phyloP scores from a whole-genome alignment of 1,140 invertebrate species.

The Megalonaias nervosa region DNA sequence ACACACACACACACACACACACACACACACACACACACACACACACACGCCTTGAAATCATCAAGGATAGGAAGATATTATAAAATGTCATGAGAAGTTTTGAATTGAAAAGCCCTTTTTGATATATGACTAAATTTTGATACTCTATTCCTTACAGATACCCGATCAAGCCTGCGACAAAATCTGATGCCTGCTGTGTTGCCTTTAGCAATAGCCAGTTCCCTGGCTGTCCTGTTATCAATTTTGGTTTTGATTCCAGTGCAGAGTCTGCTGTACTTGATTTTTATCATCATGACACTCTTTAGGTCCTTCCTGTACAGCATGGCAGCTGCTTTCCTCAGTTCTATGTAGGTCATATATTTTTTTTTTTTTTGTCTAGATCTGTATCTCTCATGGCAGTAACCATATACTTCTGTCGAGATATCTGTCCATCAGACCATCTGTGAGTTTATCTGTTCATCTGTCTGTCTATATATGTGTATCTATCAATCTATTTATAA shows the following conservation, averaged over 20 bases:
- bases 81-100: not conserved
- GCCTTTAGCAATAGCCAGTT: constrained; percentile 40
- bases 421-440: too few species aligned
- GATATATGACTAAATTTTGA: not conserved
- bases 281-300: constrained; percentile 45
- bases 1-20: not conserved
- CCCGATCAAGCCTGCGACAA: constrained; percentile 29
- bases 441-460: too few species aligned
- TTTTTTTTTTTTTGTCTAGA: not conserved
- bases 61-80: too few species aligned
- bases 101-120: not conserved
- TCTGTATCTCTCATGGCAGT: not conserved
- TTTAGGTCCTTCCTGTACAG: constrained; percentile 57
- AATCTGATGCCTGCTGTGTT: constrained; percentile 50
- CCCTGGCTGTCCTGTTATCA: constrained; percentile 44
- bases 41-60: not conserved
- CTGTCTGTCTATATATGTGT: too few species aligned
- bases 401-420: too few species aligned
- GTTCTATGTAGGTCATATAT: constrained; percentile 43
- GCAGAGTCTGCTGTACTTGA: constrained; percentile 32
- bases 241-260: constrained; percentile 38
- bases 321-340: constrained; percentile 48
- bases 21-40: not conserved
- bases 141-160: constrained; percentile 35
- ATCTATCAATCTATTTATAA: too few species aligned